Base-by-base conservation (phyloP, 1,140 invertebrate species). In the Zophobas atratus region DNA sequence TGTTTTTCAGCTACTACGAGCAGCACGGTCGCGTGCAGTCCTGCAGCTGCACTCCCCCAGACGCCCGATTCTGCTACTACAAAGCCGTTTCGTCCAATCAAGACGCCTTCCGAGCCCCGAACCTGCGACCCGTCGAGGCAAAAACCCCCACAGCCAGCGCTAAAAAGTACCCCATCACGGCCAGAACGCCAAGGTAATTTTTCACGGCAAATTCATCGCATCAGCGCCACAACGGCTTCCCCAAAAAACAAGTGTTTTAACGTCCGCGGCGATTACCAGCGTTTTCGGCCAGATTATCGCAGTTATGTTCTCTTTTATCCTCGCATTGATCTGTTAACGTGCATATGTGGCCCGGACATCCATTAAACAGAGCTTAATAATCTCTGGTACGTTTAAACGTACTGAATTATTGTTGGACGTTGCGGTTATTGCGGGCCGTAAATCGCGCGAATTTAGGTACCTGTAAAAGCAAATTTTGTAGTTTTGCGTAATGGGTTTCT, bases 101-200 rank as follows among this genome's bases (percentile, higher is more conserved):
- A 39, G 46, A 60, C 39, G 63, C 70, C n/a, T 20, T 8, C 20
- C 2, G 41, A 32, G 32, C 60, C n/a, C 60, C 60, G 39, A 67
- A 67, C 39, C 36, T 56, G 6, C 75, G 74, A 76, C 60, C 33
- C 55, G 63, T 34, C 78, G 60, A 79, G 41, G 67, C 67, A 5
- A 55, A 63, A 56, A 33, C 35, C 32, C 20, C 57, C 35, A 6
- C 72, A 56, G 48, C 41, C 20, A n/a, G n/a, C 36, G 6, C 49
- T 20, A 79, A 72, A 39, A 76, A 79, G 56, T 78, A 80, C 76
- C 80, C 81, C 1, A 63, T 82, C 43, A 82, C 78, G 0, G 81
- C 81, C 2, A 73, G 78, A 67, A 81, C 81, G 5, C 80, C 81
- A 38, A 82, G 79, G 80, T 82, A 67, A 80, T 77, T 75, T 32